Evolutionary conservation across 2,113 vertebrate genomes (phyloP).

Genomic region (Crotalus viridis): DNA sequence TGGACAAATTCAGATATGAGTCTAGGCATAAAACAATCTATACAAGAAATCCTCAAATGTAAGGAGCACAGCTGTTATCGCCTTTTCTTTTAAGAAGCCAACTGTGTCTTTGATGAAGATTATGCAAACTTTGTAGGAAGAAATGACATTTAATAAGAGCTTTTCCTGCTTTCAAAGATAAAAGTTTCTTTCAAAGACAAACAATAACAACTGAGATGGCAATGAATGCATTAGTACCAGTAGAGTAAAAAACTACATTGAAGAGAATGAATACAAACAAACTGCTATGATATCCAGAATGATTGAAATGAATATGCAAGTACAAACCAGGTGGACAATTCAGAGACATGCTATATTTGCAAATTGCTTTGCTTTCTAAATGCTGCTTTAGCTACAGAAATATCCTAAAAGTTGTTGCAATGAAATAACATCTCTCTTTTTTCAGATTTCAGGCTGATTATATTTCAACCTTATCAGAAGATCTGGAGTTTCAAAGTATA

Average conservation of each 20-base stretch:
- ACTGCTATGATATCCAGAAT: background rate
- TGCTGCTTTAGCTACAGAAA: background rate
- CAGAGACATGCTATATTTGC: background rate
- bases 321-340: background rate
- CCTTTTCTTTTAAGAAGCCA: background rate
- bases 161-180: background rate
- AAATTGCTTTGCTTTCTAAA: fast-evolving
- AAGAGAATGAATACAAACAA: background rate
- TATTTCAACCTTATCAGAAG: background rate
- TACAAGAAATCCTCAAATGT: background rate
- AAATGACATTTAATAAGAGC: background rate
- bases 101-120: background rate
- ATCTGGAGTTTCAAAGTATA: background rate
- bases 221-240: background rate
- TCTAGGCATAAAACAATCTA: background rate
- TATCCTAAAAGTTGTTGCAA: background rate
- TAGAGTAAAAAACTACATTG: background rate
- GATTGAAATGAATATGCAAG: background rate
- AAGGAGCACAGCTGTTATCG: background rate
- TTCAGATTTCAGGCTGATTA: background rate
- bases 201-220: background rate
- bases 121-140: background rate
- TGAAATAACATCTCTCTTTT: background rate
- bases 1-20: background rate
- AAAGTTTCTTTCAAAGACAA: background rate